Evolutionary conservation across 2,888 invertebrate genomes (phyloP), one percentile per base, ranked within the genome.

Genomic region (Andrena trimmerana): DNA sequence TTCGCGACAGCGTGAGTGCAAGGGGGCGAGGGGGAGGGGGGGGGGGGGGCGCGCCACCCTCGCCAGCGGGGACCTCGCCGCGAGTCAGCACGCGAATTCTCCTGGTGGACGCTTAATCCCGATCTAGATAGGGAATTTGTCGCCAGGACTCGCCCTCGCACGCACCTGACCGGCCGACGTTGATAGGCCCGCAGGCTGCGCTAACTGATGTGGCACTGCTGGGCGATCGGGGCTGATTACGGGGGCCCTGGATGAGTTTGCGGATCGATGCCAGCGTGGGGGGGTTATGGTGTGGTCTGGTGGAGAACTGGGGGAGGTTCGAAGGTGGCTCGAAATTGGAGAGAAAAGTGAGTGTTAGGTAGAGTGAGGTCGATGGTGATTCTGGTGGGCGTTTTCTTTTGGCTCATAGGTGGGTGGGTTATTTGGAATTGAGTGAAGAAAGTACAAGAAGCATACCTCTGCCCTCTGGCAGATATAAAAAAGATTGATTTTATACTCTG

Each of bases 41-140:
- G 48, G 27, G 31, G 27, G 48, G 27, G 36, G 13, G 60, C 16
- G 59, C 36, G 59, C 48, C 67, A 27, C 60, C 65, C 69, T 68
- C 71, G 71, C 70, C 75, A 50, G 24, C 60, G 62, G 74, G 70
- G 57, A 76, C 65, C 65, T 65, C 63, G 76, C 66, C 80, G 71
- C 79, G 33, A 31, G 65, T 10, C 54, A 60, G 78, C 85, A 78
- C 86, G 82, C 82, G 82, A 85, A 85, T 82, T 77, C 69, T 70
- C 62, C 70, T 63, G 70, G 63, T 29, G 52, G 57, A 63, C 65
- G 73, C 63, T 62, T 78, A 74, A 77, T 70, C 54, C 70, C 33
- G 63, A 70, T 70, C 69, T 77, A 70, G 76, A 77, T 77, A 70
- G 57, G 31, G 57, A 57, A 70, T 76, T 69, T 31, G 74, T 50